phyloP scores from a whole-genome alignment of 2,797 vertebrate species.

The Parambassis ranga region DNA sequence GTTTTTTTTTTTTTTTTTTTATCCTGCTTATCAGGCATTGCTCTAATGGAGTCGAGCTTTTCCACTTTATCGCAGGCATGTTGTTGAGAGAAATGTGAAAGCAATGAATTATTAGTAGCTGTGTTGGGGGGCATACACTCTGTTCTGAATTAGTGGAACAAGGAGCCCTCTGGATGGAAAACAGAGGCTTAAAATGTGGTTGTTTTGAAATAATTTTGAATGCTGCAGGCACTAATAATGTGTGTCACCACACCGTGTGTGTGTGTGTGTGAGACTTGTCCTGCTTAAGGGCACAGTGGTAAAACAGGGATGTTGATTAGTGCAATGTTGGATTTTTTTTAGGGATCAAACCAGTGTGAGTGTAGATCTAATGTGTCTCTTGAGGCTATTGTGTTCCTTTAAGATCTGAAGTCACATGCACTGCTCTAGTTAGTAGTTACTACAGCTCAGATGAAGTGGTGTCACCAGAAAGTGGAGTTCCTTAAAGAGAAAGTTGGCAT shows the following conservation, averaged over 20 bases:
- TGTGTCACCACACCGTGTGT: background rate
- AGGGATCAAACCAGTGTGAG: background rate
- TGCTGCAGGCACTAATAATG: background rate
- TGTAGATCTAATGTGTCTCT: background rate
- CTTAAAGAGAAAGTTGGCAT: no score
- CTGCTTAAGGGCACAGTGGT: background rate
- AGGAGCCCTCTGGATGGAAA: slow-evolving; percentile 28
- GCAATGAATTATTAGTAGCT: slow-evolving; percentile 41
- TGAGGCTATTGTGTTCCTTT: background rate
- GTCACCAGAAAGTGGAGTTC: no score
- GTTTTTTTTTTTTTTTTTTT: slow-evolving; percentile 19
- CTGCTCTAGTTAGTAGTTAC: background rate
- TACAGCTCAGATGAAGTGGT: background rate
- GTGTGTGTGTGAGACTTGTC: background rate
- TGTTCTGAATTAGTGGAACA: slow-evolving; percentile 38
- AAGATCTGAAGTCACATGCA: background rate
- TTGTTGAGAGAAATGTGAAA: slow-evolving; percentile 35
- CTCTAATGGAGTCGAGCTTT: slow-evolving; percentile 37
- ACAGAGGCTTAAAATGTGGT: background rate
- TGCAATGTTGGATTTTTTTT: background rate
- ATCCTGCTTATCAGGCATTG: slow-evolving; percentile 42
- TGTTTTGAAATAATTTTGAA: slow-evolving; percentile 7
- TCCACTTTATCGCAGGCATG: slow-evolving; percentile 41
- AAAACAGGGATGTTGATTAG: background rate
- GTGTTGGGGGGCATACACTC: slow-evolving; percentile 1